Percentiles rank a stretch among this genome's conserved stretches.
Evolutionary conservation across 2,113 vertebrate species (phyloP).

Genomic region (Podiceps cristatus): DNA sequence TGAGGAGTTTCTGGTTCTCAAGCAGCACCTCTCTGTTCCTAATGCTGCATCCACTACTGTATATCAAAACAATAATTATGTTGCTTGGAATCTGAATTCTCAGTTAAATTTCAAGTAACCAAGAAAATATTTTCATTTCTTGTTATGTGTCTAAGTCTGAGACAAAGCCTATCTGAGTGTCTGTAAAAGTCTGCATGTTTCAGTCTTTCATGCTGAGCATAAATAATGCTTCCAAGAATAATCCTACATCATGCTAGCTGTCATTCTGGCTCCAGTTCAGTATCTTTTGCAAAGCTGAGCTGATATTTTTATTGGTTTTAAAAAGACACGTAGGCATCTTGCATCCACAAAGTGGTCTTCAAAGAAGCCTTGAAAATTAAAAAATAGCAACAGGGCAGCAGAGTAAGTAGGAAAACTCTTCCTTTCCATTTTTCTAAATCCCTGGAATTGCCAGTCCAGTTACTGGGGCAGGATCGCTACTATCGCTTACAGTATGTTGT

Average conservation of each 20-base stretch:
- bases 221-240: slow-evolving; percentile 38
- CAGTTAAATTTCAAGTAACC: not conserved
- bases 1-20: not conserved
- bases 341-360: not conserved
- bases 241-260: not conserved
- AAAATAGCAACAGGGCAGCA: not conserved
- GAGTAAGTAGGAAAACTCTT: not conserved
- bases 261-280: not conserved
- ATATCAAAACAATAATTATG: not conserved
- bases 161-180: not conserved
- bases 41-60: not conserved
- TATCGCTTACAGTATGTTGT: not conserved
- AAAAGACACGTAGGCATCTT: not conserved
- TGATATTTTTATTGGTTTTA: not conserved
- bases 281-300: not conserved
- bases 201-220: not conserved
- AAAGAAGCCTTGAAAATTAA: not conserved
- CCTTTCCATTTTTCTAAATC: not conserved
- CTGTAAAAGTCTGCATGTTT: not conserved
- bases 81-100: not conserved
- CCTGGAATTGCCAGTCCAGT: not conserved
- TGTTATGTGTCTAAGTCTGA: not conserved
- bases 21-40: not conserved
- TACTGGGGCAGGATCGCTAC: not conserved
- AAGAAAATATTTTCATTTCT: not conserved